Conservation (phyloP, 1,140 invertebrate genomes). For the Bradynema listronoti region DNA sequence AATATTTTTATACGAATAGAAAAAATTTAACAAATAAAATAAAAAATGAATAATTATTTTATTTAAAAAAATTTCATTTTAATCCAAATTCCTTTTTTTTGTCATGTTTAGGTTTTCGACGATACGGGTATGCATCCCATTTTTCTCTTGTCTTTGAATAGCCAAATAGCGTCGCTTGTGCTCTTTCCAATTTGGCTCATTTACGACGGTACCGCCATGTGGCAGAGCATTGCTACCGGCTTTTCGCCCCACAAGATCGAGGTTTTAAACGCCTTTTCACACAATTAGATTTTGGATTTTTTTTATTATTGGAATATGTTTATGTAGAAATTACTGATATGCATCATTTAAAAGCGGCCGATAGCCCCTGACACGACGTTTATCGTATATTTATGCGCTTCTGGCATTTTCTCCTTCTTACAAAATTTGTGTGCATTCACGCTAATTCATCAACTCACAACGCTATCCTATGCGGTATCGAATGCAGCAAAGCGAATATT, state of each 20-base stretch:
- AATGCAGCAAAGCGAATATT: slow-evolving; percentile 90
- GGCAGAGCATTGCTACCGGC: slow-evolving; percentile 4
- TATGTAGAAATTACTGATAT: too few relatives aligned
- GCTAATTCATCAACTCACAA: slow-evolving; percentile 68
- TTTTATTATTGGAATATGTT: too few relatives aligned
- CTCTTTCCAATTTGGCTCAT: slow-evolving; percentile 81
- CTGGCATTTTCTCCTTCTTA: slow-evolving; percentile 82
- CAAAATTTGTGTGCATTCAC: slow-evolving; percentile 92
- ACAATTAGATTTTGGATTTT: too few relatives aligned
- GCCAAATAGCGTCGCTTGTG: slow-evolving; percentile 66
- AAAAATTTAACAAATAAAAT: too few relatives aligned
- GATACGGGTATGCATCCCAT: slow-evolving; percentile 82
- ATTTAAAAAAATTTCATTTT: slow-evolving; percentile 2
- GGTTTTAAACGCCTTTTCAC: too few relatives aligned
- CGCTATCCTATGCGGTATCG: slow-evolving; percentile 86
- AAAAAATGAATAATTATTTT: too few relatives aligned
- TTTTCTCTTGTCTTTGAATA: slow-evolving; percentile 73
- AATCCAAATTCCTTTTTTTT: slow-evolving; percentile 45
- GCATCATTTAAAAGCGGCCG: too few relatives aligned
- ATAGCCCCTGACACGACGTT: slow-evolving; percentile 45
- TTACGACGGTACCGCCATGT: slow-evolving; percentile 65
- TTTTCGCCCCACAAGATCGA: too few relatives aligned
- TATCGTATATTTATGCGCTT: slow-evolving; percentile 67
- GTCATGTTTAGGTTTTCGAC: slow-evolving; percentile 73
- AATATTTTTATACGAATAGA: too few relatives aligned